phyloP scores from a whole-genome alignment of 2,113 vertebrate species.

The Micronycteris hirsuta region DNA sequence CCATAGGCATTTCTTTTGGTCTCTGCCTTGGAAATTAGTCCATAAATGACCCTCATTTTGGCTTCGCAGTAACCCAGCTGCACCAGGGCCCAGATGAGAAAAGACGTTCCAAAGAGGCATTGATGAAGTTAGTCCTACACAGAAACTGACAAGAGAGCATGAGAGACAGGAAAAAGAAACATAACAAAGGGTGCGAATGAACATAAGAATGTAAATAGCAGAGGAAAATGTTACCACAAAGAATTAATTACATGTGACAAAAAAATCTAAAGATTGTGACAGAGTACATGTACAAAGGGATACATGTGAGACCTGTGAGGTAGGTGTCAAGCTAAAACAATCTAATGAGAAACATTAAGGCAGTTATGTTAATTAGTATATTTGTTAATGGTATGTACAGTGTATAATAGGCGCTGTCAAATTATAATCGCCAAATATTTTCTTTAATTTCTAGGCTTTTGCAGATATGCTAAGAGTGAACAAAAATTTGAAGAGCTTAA shows the following conservation, averaged over 20 bases:
- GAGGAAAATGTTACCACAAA: not conserved
- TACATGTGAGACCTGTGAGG: not conserved
- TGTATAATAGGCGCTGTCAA: not conserved
- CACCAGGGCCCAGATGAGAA: not conserved
- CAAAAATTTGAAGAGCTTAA: conserved; percentile 89
- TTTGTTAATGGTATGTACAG: not conserved
- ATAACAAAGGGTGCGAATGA: not conserved
- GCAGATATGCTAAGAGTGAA: conserved; percentile 93
- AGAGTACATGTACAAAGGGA: not conserved
- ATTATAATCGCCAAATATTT: conserved; percentile 35
- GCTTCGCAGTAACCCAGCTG: not conserved
- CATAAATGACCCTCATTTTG: not conserved
- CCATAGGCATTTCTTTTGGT: not conserved
- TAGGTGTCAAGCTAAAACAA: not conserved
- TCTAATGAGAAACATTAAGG: not conserved
- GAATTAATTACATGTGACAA: not conserved
- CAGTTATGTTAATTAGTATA: not conserved
- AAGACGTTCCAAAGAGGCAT: not conserved
- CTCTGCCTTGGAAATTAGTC: not conserved
- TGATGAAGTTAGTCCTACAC: not conserved
- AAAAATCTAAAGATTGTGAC: not conserved
- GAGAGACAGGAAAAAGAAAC: not conserved
- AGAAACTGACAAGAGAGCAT: not conserved
- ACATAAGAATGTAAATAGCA: not conserved
- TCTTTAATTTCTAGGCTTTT: conserved; percentile 85